phyloP scores from a whole-genome alignment of 2,888 invertebrate species.

The Cephus pygmeus region DNA sequence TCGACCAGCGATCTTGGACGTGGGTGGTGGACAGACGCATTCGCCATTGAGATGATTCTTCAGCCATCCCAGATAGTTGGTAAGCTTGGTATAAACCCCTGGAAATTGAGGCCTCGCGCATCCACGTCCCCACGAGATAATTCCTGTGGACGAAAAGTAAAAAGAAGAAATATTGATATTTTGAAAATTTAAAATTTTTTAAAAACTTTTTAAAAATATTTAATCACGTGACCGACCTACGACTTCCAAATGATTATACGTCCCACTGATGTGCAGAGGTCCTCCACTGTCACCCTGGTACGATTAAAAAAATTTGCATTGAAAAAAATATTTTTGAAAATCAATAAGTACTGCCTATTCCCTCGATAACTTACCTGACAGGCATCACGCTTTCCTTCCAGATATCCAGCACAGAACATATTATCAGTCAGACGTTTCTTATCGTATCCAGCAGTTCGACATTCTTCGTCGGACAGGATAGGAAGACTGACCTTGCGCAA shows the following conservation, averaged over 20 bases:
- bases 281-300: not conserved
- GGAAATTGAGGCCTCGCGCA: slow-evolving; percentile 76
- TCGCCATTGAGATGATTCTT: slow-evolving; percentile 67
- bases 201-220: not conserved
- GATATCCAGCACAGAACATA: slow-evolving; percentile 85
- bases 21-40: slow-evolving; percentile 69
- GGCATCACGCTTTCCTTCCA: slow-evolving; percentile 75
- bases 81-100: slow-evolving; percentile 72
- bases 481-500: slow-evolving; percentile 79
- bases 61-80: slow-evolving; percentile 73
- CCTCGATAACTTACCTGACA: slow-evolving; percentile 69
- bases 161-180: not conserved
- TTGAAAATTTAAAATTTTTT: not conserved
- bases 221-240: not conserved
- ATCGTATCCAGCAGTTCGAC: slow-evolving; percentile 77
- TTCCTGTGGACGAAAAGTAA: slow-evolving; percentile 66
- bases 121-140: slow-evolving; percentile 83
- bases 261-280: not conserved
- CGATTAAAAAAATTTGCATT: not conserved
- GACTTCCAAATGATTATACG: not conserved
- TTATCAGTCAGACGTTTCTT: slow-evolving; percentile 77
- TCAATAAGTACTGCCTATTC: not conserved
- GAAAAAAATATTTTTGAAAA: not conserved
- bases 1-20: not conserved
- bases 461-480: slow-evolving; percentile 78